These are phyloP conservation scores for Schlechtendalia chinensis DNA, from an alignment of 1,140 invertebrate genomes.

Conservation along the genomic window DNA sequence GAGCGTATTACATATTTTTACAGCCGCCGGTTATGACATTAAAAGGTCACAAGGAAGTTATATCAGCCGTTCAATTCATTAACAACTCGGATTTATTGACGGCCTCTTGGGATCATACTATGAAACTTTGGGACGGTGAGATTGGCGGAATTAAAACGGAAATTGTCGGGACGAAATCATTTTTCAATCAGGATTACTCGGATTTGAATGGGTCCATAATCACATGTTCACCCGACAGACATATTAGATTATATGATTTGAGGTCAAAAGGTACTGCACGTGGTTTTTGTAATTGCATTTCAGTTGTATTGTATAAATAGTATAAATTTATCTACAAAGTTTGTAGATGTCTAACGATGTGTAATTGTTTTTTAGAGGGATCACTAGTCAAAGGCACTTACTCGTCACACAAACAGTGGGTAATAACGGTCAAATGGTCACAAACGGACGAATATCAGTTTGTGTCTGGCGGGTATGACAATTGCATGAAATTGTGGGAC, in stretches of 20 bases:
- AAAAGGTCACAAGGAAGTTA: slow-evolving; percentile 86
- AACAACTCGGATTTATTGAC: slow-evolving; percentile 74
- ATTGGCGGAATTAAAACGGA: slow-evolving; percentile 77
- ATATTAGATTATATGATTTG: slow-evolving; percentile 84
- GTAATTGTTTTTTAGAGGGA: slow-evolving; percentile 67
- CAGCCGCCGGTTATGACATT: slow-evolving; percentile 84
- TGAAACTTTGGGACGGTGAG: slow-evolving; percentile 92
- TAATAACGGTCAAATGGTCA: slow-evolving; percentile 87
- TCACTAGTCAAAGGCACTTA: slow-evolving; percentile 82
- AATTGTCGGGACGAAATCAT: slow-evolving; percentile 84
- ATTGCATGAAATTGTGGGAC: slow-evolving; percentile 93
- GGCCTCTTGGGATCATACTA: slow-evolving; percentile 92
- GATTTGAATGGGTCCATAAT: slow-evolving; percentile 71
- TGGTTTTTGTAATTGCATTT: background rate
- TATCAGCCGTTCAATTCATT: slow-evolving; percentile 83
- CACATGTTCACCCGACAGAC: slow-evolving; percentile 84
- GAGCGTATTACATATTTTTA: slow-evolving; percentile 51
- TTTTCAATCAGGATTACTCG: slow-evolving; percentile 85
- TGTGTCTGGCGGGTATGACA: slow-evolving; percentile 90
- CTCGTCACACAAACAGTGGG: slow-evolving; percentile 89
- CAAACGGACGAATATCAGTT: slow-evolving; percentile 81
- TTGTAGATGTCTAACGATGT: background rate
- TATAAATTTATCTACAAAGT: background rate
- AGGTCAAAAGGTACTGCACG: slow-evolving; percentile 75
- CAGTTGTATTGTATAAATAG: background rate